These are phyloP conservation scores for Patella ulyssiponensis DNA, from an alignment of 2,888 invertebrate species.

Conservation along the genomic window DNA sequence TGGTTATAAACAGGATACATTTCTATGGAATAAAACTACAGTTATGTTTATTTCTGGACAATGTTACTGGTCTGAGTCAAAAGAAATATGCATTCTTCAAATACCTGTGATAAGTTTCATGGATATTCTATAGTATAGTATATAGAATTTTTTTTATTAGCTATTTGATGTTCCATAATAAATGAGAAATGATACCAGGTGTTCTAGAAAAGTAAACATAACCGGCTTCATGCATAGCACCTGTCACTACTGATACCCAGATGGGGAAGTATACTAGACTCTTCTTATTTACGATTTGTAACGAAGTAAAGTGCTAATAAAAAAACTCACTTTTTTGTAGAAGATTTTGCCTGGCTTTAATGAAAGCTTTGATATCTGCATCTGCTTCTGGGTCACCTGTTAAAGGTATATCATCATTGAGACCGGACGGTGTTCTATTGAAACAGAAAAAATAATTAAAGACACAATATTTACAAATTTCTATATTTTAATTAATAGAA, in stretches of 20 bases:
- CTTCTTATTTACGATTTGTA: slow-evolving; percentile 22
- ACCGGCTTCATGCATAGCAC: neutral
- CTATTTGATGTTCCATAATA: too few relatives aligned
- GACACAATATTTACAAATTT: too few relatives aligned
- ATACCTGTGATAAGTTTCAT: too few relatives aligned
- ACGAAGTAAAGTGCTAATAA: slow-evolving; percentile 6
- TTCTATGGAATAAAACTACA: too few relatives aligned
- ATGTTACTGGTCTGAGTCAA: too few relatives aligned
- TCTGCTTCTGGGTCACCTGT: slow-evolving; percentile 71
- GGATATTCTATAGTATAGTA: too few relatives aligned
- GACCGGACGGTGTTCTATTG: neutral
- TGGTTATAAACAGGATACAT: too few relatives aligned
- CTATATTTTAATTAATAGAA: too few relatives aligned
- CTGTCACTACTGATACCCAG: neutral
- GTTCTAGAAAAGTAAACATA: too few relatives aligned
- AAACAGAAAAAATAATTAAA: neutral
- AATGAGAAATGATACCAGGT: neutral
- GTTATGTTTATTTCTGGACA: too few relatives aligned
- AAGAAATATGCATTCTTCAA: too few relatives aligned
- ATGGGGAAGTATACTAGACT: slow-evolving; percentile 14
- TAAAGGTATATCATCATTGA: slow-evolving; percentile 49
- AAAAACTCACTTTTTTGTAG: slow-evolving; percentile 51
- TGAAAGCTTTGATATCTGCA: slow-evolving; percentile 71
- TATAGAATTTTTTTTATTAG: too few relatives aligned
- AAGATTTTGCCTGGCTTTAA: slow-evolving; percentile 68